Conservation (phyloP, 2,113 vertebrate genomes). For the Psilopogon haemacephalus region DNA sequence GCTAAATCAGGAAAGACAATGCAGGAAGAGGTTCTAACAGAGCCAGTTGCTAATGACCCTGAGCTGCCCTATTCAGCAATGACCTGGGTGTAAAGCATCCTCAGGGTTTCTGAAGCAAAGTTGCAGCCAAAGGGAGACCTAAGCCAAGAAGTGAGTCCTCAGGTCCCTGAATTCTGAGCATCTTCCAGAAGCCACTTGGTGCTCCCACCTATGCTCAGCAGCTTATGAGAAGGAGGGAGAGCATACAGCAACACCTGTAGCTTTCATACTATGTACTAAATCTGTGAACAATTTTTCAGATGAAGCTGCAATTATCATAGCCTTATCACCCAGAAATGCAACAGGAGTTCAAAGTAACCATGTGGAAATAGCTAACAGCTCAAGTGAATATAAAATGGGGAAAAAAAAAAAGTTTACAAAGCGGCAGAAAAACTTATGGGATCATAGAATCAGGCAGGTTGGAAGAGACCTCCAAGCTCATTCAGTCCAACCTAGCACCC, state of each 20-base stretch:
- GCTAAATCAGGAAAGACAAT: not conserved
- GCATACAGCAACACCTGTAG: not conserved
- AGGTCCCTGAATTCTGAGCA: not conserved
- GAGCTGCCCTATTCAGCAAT: not conserved
- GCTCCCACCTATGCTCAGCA: not conserved
- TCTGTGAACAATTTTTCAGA: not conserved
- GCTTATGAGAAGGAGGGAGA: not conserved
- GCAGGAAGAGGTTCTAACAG: not conserved
- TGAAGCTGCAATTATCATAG: not conserved
- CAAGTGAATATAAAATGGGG: not conserved
- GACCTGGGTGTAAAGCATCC: not conserved
- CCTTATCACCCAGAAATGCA: not conserved
- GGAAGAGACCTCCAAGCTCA: too few relatives aligned
- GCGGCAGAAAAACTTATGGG: not conserved
- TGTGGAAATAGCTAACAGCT: not conserved
- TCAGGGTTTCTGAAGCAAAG: not conserved
- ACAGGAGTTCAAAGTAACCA: not conserved
- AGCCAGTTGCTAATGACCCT: not conserved
- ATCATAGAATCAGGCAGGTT: not conserved
- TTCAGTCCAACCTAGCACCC: too few relatives aligned
- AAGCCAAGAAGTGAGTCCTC: not conserved
- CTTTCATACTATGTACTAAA: not conserved
- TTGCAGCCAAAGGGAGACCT: not conserved
- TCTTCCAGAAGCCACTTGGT: not conserved
- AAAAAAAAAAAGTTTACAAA: not conserved